phyloP scores from a whole-genome alignment of 2,888 invertebrate genomes.

The Podabrus alpinus region DNA sequence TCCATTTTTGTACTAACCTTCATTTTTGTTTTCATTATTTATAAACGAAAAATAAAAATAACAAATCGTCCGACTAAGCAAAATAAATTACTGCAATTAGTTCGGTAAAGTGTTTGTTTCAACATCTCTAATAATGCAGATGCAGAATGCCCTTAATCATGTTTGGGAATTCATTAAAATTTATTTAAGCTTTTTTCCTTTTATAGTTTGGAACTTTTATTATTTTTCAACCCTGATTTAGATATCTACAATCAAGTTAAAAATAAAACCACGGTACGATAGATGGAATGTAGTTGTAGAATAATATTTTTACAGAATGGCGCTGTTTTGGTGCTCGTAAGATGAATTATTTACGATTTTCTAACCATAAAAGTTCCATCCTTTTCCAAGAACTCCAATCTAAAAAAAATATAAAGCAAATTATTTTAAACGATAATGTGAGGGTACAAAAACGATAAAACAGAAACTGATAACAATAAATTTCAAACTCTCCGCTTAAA shows the following conservation, averaged over 20 bases:
- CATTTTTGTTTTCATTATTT: not conserved
- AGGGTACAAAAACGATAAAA: not conserved
- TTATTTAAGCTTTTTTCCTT: too few relatives aligned
- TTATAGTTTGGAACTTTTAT: too few relatives aligned
- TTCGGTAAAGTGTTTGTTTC: not conserved
- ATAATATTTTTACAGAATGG: not conserved
- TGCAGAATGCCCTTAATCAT: not conserved
- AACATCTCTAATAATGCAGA: not conserved
- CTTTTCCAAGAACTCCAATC: not conserved
- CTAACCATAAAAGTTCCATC: not conserved
- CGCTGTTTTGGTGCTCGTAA: not conserved
- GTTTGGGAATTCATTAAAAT: too few relatives aligned
- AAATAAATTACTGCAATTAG: not conserved
- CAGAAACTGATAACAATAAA: not conserved
- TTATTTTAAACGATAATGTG: not conserved
- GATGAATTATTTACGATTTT: not conserved
- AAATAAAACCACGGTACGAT: too few relatives aligned
- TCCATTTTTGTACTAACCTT: not conserved
- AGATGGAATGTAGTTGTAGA: too few relatives aligned
- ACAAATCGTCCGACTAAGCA: not conserved
- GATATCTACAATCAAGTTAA: too few relatives aligned
- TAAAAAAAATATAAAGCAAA: not conserved
- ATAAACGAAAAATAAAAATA: not conserved
- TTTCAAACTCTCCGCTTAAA: too few relatives aligned
- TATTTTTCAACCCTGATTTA: too few relatives aligned